Evolutionary conservation across 2,113 vertebrate genomes (phyloP).

Genomic region (Myotis davidii): DNA sequence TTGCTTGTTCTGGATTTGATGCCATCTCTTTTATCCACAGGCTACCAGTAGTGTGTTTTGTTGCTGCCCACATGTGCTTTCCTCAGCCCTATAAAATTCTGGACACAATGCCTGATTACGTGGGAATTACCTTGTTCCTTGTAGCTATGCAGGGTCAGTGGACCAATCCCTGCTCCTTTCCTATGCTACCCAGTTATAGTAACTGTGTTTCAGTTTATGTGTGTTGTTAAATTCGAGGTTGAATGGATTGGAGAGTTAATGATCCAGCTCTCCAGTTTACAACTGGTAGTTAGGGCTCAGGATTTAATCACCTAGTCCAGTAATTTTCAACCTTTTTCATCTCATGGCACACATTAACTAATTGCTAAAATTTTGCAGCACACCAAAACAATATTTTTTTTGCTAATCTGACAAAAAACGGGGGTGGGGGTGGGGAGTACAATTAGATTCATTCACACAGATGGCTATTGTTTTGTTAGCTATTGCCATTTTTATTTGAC

Average conservation of each 20-base stretch:
- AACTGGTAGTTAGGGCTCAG: neutral
- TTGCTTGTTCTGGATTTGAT: neutral
- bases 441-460: neutral
- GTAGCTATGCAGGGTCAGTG: fast-evolving
- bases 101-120: neutral
- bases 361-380: neutral
- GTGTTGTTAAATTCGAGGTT: neutral
- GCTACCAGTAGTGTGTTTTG: neutral
- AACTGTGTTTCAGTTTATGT: neutral
- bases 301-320: neutral
- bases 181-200: neutral
- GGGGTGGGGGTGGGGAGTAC: neutral
- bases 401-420: neutral
- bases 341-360: neutral
- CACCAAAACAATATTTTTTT: neutral
- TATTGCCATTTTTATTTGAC: neutral
- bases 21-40: neutral
- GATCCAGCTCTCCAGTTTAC: neutral
- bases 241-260: neutral
- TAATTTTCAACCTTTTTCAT: neutral
- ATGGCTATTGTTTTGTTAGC: neutral
- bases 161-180: neutral
- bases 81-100: neutral
- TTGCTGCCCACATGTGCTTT: constrained; percentile 38
- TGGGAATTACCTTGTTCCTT: neutral